These are phyloP conservation scores for Cataglyphis altisquamis DNA, from an alignment of 2,888 invertebrate genomes.

Conservation along the genomic window DNA sequence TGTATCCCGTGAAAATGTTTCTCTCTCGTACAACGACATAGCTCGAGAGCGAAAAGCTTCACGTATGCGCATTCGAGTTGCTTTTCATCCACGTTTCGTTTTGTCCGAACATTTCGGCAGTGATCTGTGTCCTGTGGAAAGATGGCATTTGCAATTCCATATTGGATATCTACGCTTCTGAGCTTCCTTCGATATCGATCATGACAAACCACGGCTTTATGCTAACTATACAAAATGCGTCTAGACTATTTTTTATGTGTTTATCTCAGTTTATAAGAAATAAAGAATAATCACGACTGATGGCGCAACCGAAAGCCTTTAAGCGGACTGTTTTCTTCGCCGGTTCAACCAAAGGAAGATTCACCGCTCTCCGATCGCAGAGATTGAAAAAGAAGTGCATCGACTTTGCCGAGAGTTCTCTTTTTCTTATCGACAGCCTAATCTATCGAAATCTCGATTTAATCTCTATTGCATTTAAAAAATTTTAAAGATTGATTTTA, in stretches of 20 bases:
- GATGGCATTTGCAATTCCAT: constrained; percentile 45
- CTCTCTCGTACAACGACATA: constrained; percentile 15
- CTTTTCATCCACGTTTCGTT: constrained; percentile 16
- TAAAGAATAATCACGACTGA: constrained; percentile 57
- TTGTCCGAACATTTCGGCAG: constrained; percentile 32
- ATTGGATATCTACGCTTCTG: constrained; percentile 55
- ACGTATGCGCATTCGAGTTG: background rate
- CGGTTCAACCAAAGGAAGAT: background rate
- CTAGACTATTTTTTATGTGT: constrained; percentile 81
- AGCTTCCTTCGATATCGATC: constrained; percentile 73
- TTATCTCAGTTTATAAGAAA: constrained; percentile 76
- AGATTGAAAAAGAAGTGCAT: constrained; percentile 18
- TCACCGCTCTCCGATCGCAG: background rate
- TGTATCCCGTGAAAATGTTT: constrained; percentile 26
- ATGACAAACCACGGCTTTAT: constrained; percentile 68
- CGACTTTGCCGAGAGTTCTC: background rate
- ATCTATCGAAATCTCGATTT: constrained; percentile 34
- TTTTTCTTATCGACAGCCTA: constrained; percentile 42
- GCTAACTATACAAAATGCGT: constrained; percentile 80
- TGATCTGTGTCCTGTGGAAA: constrained; percentile 37
- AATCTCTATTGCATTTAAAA: constrained; percentile 4
- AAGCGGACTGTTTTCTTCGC: constrained; percentile 49
- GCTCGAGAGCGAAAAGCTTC: background rate
- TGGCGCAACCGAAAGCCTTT: constrained; percentile 51
- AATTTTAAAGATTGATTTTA: background rate